phyloP scores from a whole-genome alignment of 2,113 vertebrate genomes.

The Sylvia atricapilla region DNA sequence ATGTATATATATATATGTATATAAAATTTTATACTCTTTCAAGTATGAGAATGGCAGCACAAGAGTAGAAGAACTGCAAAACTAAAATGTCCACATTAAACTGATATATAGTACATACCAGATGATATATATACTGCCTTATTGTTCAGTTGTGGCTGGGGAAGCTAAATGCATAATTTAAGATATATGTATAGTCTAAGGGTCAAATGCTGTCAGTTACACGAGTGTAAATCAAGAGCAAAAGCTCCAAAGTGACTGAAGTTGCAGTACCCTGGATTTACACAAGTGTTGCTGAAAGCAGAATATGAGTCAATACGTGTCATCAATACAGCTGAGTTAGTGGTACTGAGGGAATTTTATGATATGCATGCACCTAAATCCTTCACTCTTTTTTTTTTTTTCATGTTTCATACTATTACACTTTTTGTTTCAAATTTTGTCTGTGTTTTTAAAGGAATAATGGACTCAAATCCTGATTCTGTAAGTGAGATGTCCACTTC shows the following conservation, averaged over 20 bases:
- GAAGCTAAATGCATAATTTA: conserved; percentile 60
- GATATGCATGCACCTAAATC: background rate
- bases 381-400: background rate
- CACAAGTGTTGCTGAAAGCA: conserved; percentile 47
- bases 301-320: conserved; percentile 27
- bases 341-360: conserved; percentile 31
- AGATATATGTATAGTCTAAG: conserved; percentile 57
- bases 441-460: background rate
- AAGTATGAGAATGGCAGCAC: background rate
- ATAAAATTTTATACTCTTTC: background rate
- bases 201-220: conserved; percentile 62
- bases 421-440: background rate
- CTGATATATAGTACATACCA: conserved; percentile 20
- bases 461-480: background rate
- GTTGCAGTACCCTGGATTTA: conserved; percentile 44
- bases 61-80: conserved; percentile 18
- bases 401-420: background rate
- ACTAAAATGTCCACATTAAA: conserved; percentile 38
- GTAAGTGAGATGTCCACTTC: background rate
- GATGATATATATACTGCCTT: conserved; percentile 54
- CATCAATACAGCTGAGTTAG: conserved; percentile 51
- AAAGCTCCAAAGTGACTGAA: conserved; percentile 51
- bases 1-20: fast-evolving
- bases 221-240: conserved; percentile 39
- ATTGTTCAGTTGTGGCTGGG: conserved; percentile 33